Evolutionary conservation across 2,888 invertebrate genomes (phyloP).

Genomic region (Tetranychus piercei): DNA sequence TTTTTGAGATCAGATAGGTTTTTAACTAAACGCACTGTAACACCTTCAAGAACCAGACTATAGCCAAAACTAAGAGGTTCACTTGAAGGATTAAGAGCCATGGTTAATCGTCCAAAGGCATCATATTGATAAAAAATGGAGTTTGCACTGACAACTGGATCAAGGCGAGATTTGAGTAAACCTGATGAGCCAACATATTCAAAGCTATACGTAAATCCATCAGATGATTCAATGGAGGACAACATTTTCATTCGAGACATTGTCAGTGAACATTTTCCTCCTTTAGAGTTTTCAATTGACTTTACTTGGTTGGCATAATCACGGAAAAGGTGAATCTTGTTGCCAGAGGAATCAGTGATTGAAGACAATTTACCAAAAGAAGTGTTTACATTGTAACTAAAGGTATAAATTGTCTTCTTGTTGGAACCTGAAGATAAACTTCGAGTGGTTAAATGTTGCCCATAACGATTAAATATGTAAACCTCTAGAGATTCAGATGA

Average conservation of each 20-base stretch:
- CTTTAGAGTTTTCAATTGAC: conserved; percentile 46
- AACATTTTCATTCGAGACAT: conserved; percentile 34
- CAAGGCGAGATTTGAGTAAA: conserved; percentile 32
- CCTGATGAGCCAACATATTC: conserved; percentile 34
- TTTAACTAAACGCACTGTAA: not conserved
- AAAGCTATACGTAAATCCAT: conserved; percentile 32
- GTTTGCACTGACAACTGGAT: conserved; percentile 27
- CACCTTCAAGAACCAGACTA: not conserved
- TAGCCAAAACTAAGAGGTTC: not conserved
- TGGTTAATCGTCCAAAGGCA: conserved; percentile 59
- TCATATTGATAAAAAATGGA: conserved; percentile 77
- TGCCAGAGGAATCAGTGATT: conserved; percentile 69
- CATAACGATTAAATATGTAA: conserved; percentile 74
- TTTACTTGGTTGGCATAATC: conserved; percentile 57
- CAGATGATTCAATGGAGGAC: conserved; percentile 32
- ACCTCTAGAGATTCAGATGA: conserved; percentile 82
- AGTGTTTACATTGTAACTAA: conserved; percentile 51
- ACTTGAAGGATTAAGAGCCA: not conserved
- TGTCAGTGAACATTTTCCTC: conserved; percentile 29
- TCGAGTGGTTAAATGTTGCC: conserved; percentile 84
- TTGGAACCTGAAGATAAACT: conserved; percentile 51
- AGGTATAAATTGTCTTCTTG: conserved; percentile 81
- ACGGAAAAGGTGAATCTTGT: conserved; percentile 71
- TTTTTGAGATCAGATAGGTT: not conserved
- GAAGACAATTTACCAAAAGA: conserved; percentile 61